phyloP scores from a whole-genome alignment of 2,113 vertebrate genomes.

The Fregata magnificens region DNA sequence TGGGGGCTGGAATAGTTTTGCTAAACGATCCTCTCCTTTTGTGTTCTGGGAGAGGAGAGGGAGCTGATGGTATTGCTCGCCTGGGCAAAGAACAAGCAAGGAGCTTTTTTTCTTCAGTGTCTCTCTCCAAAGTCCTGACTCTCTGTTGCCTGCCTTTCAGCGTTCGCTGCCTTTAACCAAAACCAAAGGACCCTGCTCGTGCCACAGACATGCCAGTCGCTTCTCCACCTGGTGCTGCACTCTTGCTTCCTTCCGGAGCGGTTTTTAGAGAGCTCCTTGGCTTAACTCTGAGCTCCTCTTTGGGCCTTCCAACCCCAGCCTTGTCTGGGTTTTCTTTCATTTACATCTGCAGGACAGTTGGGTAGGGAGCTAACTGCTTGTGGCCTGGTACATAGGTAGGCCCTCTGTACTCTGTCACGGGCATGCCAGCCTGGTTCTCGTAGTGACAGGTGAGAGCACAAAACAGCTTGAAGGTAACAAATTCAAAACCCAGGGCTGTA shows the following conservation, averaged over 20 bases:
- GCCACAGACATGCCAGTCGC: background rate
- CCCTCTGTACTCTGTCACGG: background rate
- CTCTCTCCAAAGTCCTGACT: slow-evolving; percentile 36
- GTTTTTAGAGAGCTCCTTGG: slow-evolving; percentile 34
- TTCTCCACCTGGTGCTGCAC: slow-evolving; percentile 22
- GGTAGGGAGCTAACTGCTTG: background rate
- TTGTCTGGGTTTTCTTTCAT: background rate
- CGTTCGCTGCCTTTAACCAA: background rate
- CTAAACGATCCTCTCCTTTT: background rate
- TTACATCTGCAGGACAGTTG: background rate
- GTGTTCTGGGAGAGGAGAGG: background rate
- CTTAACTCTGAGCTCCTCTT: slow-evolving; percentile 3
- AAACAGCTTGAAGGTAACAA: background rate
- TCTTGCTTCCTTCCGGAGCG: background rate
- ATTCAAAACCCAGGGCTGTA: background rate
- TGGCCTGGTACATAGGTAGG: background rate
- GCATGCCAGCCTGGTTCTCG: background rate
- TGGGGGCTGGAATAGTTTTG: background rate
- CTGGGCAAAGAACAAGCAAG: background rate
- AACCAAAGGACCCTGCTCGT: slow-evolving; percentile 27
- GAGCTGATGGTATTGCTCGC: background rate
- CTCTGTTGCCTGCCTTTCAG: slow-evolving; percentile 39
- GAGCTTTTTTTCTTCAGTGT: slow-evolving; percentile 19
- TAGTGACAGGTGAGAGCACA: background rate
- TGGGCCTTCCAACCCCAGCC: background rate